Evolutionary conservation across 2,888 invertebrate species (phyloP), one percentile per base, ranked within the genome.

Genomic region (Campaea margaritaria): DNA sequence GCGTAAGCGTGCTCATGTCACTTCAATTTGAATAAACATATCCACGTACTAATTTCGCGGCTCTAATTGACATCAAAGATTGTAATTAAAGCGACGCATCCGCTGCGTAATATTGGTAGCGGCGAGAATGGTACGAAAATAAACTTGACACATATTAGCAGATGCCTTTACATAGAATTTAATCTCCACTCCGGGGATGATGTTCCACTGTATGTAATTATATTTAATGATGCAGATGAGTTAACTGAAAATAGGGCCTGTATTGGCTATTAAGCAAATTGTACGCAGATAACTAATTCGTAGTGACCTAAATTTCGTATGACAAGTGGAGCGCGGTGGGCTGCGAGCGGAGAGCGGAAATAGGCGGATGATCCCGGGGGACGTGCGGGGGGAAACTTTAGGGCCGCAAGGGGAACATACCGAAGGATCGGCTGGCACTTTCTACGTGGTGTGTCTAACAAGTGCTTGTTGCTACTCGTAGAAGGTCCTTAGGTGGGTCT

Each of bases 291-390:
- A 85, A 81, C 80, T 84, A 84, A 88, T 85, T 85, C 75, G 75
- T 74, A 73, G 81, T 89, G 89, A 89, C 89, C 89, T 82, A 87
- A 86, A 87, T 89, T 83, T 81, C 73, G 73, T 72, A 74, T 75
- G 83, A 85, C 83, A 82, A 82, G 81, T 78, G 76, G 76, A 81
- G 76, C 78, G 78, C 71, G 75, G 68, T 67, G 68, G 74, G 65
- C 71, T 73, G 68, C 73, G 70, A 67, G 71, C 72, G 70, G 69
- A 73, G 69, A 70, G 78, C 80, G 80, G 83, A 80, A 79, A 84
- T 78, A 81, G 81, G 82, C 77, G 79, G 80, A 81, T 80, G 76
- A 81, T 87, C 88, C 84, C 82, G 69, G 63, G 83, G 82, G 86
- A 80, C 63, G 61, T 55, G 69, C 60, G 71, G 62, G 78, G 74